A percentile compares a stretch with the other conserved stretches of the same genome.
These are phyloP conservation scores for Lepidurus packardi DNA, from an alignment of 1,140 invertebrate species.

Conservation along the genomic window DNA sequence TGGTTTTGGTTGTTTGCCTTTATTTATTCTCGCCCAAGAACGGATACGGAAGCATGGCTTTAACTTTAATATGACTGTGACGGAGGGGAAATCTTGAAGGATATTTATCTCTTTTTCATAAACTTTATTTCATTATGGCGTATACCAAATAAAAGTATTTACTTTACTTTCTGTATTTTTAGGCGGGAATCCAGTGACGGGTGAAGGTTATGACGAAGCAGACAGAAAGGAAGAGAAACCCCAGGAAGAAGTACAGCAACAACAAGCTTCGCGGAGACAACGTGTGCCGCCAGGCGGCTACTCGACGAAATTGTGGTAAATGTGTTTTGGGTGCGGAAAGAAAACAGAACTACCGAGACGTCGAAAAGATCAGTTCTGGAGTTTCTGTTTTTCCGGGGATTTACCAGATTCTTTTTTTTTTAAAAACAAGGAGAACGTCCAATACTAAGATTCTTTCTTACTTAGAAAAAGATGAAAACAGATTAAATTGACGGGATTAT, in stretches of 20 bases:
- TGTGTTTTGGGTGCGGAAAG: neutral
- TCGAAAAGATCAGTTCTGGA: too few relatives aligned
- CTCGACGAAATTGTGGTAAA: constrained; percentile 34
- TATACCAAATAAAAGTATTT: neutral
- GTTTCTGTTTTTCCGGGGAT: too few relatives aligned
- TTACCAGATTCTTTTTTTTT: too few relatives aligned
- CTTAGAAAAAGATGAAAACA: too few relatives aligned
- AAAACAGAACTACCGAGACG: neutral
- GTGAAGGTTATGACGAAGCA: constrained; percentile 31
- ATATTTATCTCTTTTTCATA: neutral
- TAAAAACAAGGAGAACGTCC: too few relatives aligned
- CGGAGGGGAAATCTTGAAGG: neutral
- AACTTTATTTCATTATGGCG: neutral
- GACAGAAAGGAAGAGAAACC: constrained; percentile 29
- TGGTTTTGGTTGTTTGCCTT: constrained; percentile 10
- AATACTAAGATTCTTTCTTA: too few relatives aligned
- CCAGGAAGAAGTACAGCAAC: constrained; percentile 23
- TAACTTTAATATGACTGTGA: neutral
- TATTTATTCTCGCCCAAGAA: constrained; percentile 5
- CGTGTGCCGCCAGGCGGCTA: constrained; percentile 31
- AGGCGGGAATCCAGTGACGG: constrained; percentile 32
- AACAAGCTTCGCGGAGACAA: constrained; percentile 12
- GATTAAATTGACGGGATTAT: too few relatives aligned
- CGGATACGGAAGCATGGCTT: constrained; percentile 20
- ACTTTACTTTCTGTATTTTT: constrained; percentile 11